A percentile compares a stretch with the other conserved stretches of the same genome.
phyloP scores from a whole-genome alignment of 2,797 vertebrate genomes.

The Rhyacichthys aspro region DNA sequence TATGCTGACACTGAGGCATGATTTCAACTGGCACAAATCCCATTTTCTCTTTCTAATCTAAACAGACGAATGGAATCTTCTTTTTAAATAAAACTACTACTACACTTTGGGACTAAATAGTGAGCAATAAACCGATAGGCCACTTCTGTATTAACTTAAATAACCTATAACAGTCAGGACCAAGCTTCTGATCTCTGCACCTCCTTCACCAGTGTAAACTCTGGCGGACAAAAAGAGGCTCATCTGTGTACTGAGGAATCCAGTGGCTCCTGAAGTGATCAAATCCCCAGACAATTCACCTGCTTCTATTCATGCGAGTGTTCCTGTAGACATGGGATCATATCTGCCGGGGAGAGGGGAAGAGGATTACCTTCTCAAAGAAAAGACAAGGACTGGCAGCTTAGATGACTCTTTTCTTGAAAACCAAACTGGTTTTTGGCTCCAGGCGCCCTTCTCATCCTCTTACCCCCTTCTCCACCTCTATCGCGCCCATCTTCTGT shows the following conservation, averaged over 20 bases:
- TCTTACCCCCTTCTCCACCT: slow-evolving; percentile 57
- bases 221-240: slow-evolving; percentile 39
- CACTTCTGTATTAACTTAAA: neutral
- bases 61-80: neutral
- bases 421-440: slow-evolving; percentile 66
- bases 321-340: slow-evolving; percentile 68
- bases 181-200: slow-evolving; percentile 52
- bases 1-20: neutral
- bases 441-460: slow-evolving; percentile 59
- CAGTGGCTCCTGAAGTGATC: slow-evolving; percentile 65
- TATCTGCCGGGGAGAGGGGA: slow-evolving; percentile 62
- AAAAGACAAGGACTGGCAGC: slow-evolving; percentile 76
- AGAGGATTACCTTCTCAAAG: slow-evolving; percentile 75
- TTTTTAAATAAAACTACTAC: too few relatives aligned
- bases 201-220: slow-evolving; percentile 47
- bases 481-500: slow-evolving; percentile 64
- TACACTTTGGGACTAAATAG: too few relatives aligned
- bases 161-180: slow-evolving; percentile 11
- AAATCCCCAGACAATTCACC: slow-evolving; percentile 71
- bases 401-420: slow-evolving; percentile 74
- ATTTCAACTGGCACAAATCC: neutral
- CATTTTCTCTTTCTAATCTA: neutral
- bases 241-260: slow-evolving; percentile 65
- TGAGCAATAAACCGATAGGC: too few relatives aligned
- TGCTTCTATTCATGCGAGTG: slow-evolving; percentile 77